Conservation (phyloP, 2,888 invertebrate species). For the Macrosiphum euphorbiae region DNA sequence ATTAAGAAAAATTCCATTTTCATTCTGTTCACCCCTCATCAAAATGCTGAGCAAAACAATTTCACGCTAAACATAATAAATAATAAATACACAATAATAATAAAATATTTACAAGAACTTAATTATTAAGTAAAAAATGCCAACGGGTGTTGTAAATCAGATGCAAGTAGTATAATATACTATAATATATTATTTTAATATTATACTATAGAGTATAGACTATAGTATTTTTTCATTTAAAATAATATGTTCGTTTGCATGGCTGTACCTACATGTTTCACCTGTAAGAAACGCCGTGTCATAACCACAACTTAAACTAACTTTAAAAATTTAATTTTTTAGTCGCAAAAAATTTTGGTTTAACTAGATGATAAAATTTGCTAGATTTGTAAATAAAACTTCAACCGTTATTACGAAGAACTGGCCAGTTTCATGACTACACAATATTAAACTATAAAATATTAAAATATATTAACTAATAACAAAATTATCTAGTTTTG, state of each 20-base stretch:
- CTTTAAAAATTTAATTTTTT: constrained; percentile 20
- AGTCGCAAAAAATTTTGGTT: constrained; percentile 47
- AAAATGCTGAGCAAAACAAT: constrained; percentile 55
- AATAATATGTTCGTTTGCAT: not conserved
- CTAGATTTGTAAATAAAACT: not conserved
- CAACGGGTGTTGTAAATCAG: constrained; percentile 33
- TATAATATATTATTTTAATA: not conserved
- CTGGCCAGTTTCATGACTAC: constrained; percentile 55
- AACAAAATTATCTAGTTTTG: constrained; percentile 62
- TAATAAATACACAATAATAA: constrained; percentile 44
- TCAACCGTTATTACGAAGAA: constrained; percentile 32
- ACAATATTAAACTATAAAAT: constrained; percentile 29
- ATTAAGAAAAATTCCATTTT: constrained; percentile 44
- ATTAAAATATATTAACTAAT: constrained; percentile 42
- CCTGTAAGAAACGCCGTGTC: not conserved
- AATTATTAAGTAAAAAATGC: constrained; percentile 50
- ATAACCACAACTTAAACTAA: not conserved
- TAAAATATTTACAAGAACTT: constrained; percentile 54
- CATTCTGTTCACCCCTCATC: constrained; percentile 51
- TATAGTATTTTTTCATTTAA: not conserved
- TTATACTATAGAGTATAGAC: not conserved
- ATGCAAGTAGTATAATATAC: not conserved
- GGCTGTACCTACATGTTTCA: constrained; percentile 28
- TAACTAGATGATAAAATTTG: constrained; percentile 39
- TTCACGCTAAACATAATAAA: constrained; percentile 43